These are phyloP conservation scores for Coecobrya sp. DNA, from an alignment of 2,888 invertebrate species.

Conservation along the genomic window DNA sequence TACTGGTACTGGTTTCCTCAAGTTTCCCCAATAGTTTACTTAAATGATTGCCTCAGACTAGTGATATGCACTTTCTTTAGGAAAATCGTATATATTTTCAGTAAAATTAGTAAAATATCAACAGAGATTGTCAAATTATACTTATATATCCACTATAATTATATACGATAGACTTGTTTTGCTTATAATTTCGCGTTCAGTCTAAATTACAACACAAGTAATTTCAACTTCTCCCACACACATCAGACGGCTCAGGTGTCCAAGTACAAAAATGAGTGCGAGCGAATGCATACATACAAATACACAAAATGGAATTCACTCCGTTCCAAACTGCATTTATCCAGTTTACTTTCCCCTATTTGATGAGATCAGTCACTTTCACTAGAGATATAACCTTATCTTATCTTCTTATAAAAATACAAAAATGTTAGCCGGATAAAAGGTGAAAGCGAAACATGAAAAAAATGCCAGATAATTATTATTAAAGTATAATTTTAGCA, in stretches of 20 bases:
- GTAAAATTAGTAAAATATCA: not conserved
- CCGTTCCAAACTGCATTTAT: not conserved
- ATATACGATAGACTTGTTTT: not conserved
- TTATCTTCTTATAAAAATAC: conserved; percentile 31
- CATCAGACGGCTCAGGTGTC: not conserved
- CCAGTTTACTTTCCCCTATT: not conserved
- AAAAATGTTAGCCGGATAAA: not conserved
- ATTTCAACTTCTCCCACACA: conserved; percentile 10
- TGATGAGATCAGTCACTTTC: conserved; percentile 67
- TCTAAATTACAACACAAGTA: conserved; percentile 57
- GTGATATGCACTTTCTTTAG: conserved; percentile 49
- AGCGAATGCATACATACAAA: not conserved
- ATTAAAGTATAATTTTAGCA: not conserved
- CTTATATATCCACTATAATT: not conserved
- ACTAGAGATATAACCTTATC: conserved; percentile 24
- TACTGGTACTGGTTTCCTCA: conserved; percentile 24
- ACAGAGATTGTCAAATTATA: not conserved
- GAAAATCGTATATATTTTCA: conserved; percentile 37
- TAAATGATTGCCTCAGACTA: conserved; percentile 49
- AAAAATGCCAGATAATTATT: not conserved
- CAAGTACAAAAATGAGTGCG: not conserved
- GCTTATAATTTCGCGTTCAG: conserved; percentile 41
- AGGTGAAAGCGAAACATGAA: not conserved
- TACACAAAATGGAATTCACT: conserved; percentile 19
- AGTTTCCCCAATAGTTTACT: conserved; percentile 16